Conservation (phyloP, 2,797 vertebrate genomes). For the Scleropages formosus region DNA sequence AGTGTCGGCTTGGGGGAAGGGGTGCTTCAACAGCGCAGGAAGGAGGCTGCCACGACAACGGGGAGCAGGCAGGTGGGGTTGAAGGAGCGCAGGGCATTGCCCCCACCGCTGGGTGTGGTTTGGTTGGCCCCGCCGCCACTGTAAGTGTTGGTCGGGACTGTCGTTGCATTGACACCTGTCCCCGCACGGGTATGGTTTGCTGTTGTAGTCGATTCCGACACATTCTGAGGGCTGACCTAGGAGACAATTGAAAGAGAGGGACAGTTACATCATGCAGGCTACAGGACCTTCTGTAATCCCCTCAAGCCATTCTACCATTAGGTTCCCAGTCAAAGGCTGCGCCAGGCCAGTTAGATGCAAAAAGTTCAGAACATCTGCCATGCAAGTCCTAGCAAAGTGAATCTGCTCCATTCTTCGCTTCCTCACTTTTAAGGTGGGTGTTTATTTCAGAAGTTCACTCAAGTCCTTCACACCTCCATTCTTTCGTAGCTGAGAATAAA, state of each 20-base stretch:
- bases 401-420: too few relatives aligned
- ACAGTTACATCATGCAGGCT: neutral
- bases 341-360: too few relatives aligned
- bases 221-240: constrained; percentile 56
- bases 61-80: constrained; percentile 62
- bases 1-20: constrained; percentile 39
- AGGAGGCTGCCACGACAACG: constrained; percentile 68
- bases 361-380: too few relatives aligned
- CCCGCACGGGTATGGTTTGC: constrained; percentile 48
- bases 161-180: constrained; percentile 44
- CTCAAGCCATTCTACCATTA: too few relatives aligned
- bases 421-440: too few relatives aligned
- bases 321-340: too few relatives aligned
- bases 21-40: constrained; percentile 71
- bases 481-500: too few relatives aligned
- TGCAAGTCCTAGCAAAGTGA: too few relatives aligned
- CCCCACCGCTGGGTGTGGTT: constrained; percentile 59
- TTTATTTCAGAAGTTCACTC: too few relatives aligned
- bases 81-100: constrained; percentile 66
- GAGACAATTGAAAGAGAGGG: neutral
- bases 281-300: too few relatives aligned
- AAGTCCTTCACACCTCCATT: too few relatives aligned
- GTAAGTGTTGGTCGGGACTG: constrained; percentile 45
- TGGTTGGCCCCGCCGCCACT: constrained; percentile 50
- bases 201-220: constrained; percentile 24